Percentiles rank a stretch among this genome's conserved stretches.
Conservation (phyloP, 1,140 invertebrate genomes). For the Lysiphlebus fabarum region DNA sequence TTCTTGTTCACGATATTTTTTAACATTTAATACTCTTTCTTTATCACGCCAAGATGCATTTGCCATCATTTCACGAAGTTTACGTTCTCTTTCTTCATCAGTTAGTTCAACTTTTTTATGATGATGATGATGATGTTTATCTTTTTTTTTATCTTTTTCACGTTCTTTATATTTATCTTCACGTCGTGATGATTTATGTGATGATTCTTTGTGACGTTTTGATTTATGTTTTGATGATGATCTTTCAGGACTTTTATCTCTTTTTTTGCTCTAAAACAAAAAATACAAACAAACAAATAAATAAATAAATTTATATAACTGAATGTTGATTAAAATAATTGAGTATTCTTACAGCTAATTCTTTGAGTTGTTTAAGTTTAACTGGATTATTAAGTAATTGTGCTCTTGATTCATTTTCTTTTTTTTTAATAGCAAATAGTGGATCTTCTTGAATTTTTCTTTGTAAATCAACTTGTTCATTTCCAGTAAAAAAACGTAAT, state of each 20-base stretch:
- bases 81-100: slow-evolving; percentile 48
- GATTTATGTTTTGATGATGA: slow-evolving; percentile 5
- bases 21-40: slow-evolving; percentile 64
- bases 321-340: slow-evolving; percentile 20
- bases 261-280: slow-evolving; percentile 45
- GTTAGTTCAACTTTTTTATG: slow-evolving; percentile 31
- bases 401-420: slow-evolving; percentile 76
- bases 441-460: slow-evolving; percentile 90
- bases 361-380: slow-evolving; percentile 78
- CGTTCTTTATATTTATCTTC: slow-evolving; percentile 6
- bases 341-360: slow-evolving; percentile 61
- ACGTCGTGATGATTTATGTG: slow-evolving; percentile 56
- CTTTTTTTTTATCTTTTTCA: slow-evolving; percentile 26
- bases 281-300: no score
- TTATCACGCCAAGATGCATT: slow-evolving; percentile 73
- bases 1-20: slow-evolving; percentile 63
- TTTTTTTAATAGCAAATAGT: slow-evolving; percentile 77
- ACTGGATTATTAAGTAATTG: slow-evolving; percentile 87
- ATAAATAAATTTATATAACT: neutral
- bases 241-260: slow-evolving; percentile 35
- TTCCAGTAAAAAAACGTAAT: slow-evolving; percentile 61
- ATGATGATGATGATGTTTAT: slow-evolving; percentile 43
- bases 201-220: slow-evolving; percentile 13
- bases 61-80: slow-evolving; percentile 73
- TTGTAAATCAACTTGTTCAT: slow-evolving; percentile 73